Evolutionary conservation across 2,113 vertebrate species (phyloP).

Genomic region (Rhynchomys soricoides): DNA sequence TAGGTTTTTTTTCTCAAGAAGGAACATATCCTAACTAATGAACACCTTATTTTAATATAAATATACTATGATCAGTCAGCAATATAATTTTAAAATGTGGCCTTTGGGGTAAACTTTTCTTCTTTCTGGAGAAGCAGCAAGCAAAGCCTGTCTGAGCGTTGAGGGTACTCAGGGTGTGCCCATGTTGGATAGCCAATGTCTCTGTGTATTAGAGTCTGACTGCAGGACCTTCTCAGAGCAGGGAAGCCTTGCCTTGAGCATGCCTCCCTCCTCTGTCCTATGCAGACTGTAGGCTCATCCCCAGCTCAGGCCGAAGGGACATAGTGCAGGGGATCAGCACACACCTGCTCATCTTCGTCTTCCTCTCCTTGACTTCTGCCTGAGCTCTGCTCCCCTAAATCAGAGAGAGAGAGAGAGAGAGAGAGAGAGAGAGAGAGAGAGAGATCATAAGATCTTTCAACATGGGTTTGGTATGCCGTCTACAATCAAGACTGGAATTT

Average conservation of each 20-base stretch:
- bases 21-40: background rate
- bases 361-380: background rate
- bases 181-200: background rate
- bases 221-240: background rate
- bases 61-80: background rate
- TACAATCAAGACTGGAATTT: background rate
- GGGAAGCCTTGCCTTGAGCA: background rate
- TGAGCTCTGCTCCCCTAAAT: background rate
- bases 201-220: background rate
- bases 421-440: too few species aligned
- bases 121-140: background rate
- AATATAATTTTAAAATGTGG: background rate
- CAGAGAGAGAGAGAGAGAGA: background rate
- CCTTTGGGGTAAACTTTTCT: background rate
- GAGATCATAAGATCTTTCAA: background rate
- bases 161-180: background rate
- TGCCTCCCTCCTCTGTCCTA: too few species aligned
- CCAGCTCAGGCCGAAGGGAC: too few species aligned
- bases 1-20: background rate
- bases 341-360: background rate
- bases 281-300: background rate
- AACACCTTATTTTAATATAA: background rate
- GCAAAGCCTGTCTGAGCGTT: background rate
- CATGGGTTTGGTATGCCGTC: background rate
- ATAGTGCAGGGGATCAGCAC: accelerated